Evolutionary conservation across 2,113 vertebrate species (phyloP).

Genomic region (Ciconia maguari): DNA sequence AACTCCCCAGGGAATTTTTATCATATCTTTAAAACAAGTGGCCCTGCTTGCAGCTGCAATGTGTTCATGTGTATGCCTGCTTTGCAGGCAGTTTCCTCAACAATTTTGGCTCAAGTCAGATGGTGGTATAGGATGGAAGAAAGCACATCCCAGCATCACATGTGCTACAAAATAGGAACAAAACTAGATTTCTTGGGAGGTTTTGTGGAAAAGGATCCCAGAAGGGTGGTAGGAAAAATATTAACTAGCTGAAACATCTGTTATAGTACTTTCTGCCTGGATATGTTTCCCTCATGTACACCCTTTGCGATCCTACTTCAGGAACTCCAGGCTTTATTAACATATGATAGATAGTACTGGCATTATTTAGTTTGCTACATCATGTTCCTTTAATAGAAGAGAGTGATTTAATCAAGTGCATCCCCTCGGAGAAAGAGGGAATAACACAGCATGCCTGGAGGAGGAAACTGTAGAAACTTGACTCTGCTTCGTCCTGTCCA

Average conservation of each 20-base stretch:
- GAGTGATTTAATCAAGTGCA: neutral
- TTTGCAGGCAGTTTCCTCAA: neutral
- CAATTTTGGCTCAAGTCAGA: neutral
- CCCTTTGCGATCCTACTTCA: neutral
- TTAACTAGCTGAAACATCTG: neutral
- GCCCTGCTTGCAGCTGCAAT: neutral
- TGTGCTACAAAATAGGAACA: neutral
- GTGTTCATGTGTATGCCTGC: neutral
- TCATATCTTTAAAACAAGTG: neutral
- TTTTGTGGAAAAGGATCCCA: neutral
- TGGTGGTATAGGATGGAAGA: neutral
- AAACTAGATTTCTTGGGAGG: neutral
- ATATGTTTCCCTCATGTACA: neutral
- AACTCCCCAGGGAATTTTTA: neutral
- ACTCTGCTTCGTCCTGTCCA: neutral
- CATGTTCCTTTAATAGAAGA: neutral
- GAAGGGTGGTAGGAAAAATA: neutral
- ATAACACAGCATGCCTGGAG: neutral
- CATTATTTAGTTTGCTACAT: neutral
- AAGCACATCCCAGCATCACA: neutral
- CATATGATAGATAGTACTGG: neutral
- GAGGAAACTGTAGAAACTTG: neutral
- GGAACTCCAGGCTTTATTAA: neutral
- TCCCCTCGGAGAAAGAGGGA: neutral
- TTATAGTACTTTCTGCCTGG: neutral